A percentile compares a stretch with the other conserved stretches of the same genome.
Evolutionary conservation across 2,113 vertebrate species (phyloP).

Genomic region (Phoxinus phoxinus): DNA sequence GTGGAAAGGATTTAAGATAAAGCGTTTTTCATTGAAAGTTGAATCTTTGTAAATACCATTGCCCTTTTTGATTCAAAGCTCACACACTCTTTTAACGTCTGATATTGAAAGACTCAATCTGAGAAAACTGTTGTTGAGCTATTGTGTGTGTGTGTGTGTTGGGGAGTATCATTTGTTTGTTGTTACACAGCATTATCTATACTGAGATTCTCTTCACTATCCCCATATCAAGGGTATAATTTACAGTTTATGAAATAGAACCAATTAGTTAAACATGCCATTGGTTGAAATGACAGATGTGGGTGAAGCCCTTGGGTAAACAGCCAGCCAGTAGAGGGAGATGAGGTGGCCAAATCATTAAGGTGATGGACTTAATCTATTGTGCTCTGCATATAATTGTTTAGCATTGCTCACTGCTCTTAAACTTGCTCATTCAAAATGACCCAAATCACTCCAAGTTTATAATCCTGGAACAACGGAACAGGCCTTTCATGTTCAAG

Average conservation of each 20-base stretch:
- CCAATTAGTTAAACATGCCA: not conserved
- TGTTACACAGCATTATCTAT: conserved; percentile 49
- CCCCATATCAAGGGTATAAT: not conserved
- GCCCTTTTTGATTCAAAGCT: not conserved
- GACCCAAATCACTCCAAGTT: not conserved
- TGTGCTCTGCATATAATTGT: not conserved
- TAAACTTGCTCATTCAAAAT: not conserved
- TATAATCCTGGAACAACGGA: not conserved
- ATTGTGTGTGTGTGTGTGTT: not conserved
- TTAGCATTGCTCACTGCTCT: not conserved
- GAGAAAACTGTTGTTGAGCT: not conserved
- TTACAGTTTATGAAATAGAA: not conserved
- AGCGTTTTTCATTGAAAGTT: not conserved
- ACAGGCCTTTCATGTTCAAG: not conserved
- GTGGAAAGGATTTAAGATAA: not conserved
- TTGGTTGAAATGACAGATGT: conserved; percentile 14
- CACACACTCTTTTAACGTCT: not conserved
- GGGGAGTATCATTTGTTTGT: not conserved
- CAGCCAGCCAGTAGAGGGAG: not conserved
- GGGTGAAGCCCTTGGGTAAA: not conserved
- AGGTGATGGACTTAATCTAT: not conserved
- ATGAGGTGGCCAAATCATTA: not conserved
- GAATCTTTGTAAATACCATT: not conserved
- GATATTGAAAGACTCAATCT: not conserved
- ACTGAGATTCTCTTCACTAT: conserved; percentile 18